Evolutionary conservation across 2,888 invertebrate genomes (phyloP).

Genomic region (Xestia ashworthii): DNA sequence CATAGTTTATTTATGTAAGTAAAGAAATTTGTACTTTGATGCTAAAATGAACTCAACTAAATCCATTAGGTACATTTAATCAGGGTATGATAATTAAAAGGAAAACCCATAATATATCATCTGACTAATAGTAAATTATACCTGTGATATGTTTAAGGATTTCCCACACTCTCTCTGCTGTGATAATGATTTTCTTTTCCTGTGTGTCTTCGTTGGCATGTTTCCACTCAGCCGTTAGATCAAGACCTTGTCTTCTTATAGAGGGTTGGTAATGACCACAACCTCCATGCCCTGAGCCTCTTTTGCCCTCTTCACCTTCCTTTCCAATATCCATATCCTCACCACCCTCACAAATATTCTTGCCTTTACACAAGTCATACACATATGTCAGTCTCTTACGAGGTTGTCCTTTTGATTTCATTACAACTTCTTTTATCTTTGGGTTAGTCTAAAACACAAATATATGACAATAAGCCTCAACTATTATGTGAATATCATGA

Average conservation of each 20-base stretch:
- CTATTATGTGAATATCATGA: background rate
- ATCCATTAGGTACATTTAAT: background rate
- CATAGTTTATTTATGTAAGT: background rate
- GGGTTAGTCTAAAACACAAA: constrained; percentile 93
- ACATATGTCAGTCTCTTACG: constrained; percentile 98
- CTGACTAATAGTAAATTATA: constrained; percentile 61
- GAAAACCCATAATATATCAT: background rate
- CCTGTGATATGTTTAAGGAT: constrained; percentile 97
- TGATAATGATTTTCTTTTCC: constrained; percentile 97
- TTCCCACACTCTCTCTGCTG: constrained; percentile 99
- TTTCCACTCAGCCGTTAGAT: constrained; percentile 99
- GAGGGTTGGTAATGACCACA: constrained; percentile 99
- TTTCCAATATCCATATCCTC: constrained; percentile 98
- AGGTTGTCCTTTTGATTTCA: constrained; percentile 99
- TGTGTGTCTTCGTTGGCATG: constrained; percentile 99
- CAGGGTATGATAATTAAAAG: background rate
- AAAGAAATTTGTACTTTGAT: background rate
- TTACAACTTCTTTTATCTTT: constrained; percentile 97
- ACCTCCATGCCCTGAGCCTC: constrained; percentile 95
- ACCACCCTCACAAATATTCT: constrained; percentile 99
- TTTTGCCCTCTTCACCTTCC: constrained; percentile 92
- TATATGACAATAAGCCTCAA: constrained; percentile 6
- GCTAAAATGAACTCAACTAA: background rate
- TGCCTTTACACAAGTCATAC: constrained; percentile 99
- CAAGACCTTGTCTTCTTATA: constrained; percentile 96